These are phyloP conservation scores for Cremastinae sp. DNA, from an alignment of 2,888 invertebrate species.

Conservation along the genomic window DNA sequence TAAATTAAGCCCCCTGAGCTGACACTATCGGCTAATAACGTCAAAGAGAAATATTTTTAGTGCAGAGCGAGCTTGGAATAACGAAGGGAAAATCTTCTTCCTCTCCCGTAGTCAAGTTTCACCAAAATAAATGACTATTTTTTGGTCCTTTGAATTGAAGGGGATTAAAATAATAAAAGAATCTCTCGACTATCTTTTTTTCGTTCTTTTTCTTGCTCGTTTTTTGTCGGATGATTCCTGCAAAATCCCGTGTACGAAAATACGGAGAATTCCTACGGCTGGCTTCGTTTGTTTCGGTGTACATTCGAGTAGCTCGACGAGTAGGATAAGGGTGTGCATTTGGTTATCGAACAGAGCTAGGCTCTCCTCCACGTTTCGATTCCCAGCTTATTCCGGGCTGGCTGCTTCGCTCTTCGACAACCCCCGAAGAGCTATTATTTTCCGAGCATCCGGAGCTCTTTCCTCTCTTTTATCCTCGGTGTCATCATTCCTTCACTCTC, in stretches of 20 bases:
- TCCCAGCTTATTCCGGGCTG: conserved; percentile 48
- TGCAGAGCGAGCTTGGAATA: not conserved
- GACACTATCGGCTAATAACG: not conserved
- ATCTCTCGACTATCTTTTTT: too few relatives aligned
- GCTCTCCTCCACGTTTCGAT: conserved; percentile 31
- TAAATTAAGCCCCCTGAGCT: not conserved
- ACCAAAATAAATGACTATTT: not conserved
- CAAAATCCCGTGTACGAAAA: not conserved
- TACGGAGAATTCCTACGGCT: too few relatives aligned
- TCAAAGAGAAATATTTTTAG: not conserved
- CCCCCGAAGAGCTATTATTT: conserved; percentile 28
- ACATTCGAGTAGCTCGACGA: conserved; percentile 30
- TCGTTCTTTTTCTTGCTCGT: not conserved
- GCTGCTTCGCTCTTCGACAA: conserved; percentile 45
- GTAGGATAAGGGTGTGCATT: conserved; percentile 46
- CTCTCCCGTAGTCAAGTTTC: not conserved
- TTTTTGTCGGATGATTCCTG: not conserved
- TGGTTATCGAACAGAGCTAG: conserved; percentile 44
- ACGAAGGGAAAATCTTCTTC: not conserved
- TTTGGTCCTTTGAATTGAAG: too few relatives aligned
- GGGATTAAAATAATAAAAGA: too few relatives aligned
- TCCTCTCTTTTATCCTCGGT: conserved; percentile 49
- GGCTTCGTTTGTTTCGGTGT: conserved; percentile 50
- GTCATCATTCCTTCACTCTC: conserved; percentile 2
- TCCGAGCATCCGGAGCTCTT: conserved; percentile 15